Evolutionary conservation across 2,888 invertebrate genomes (phyloP), one percentile per base, ranked within the genome.

Genomic region (Sisyra nigra): DNA sequence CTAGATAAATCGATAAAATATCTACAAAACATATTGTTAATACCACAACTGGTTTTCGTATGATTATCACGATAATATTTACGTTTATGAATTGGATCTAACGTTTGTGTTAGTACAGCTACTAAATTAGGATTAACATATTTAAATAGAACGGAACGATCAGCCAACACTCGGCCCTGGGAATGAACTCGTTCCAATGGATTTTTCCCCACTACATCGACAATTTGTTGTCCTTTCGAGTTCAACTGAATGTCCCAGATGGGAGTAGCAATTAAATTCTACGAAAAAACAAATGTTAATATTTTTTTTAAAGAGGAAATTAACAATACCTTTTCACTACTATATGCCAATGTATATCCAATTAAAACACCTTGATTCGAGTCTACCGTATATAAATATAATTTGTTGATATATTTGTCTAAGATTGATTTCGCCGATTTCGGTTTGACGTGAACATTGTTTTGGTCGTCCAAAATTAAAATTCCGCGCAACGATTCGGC

Each of bases 81-180:
- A 83, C 83, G 74, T 69, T 86, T 87, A 52, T 85, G 80, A 41
- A 76, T 59, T 7, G 71, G 70, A 55, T 88, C 86, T 11, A 75
- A 71, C 24, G 80, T 80, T 56, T 86, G 74, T 0, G 88, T 83
- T 18, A 86, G 73, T 48, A 94, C 71, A 10, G 88, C 87, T 48
- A 94, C 78, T 49, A 98, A 69, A 67, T 98, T 98, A 19, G 98
- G 98, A 71, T 98, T 98, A 51, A 88, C 75, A 63, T 99, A 97
- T 65, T 98, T 99, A 69, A 98, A 98, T 31, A 97, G 75, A 42
- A 99, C 98, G 52, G 89, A 89, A 48, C 98, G 75, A 68, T 98
- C 97, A 30, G 85, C 84, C 50, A 97, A 68, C 40, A 96, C 96
- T 50, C 92, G 75, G 17, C 97, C 98, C 58, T 93, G 91, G 1